Base-by-base conservation (phyloP, 2,113 vertebrate species). In the Monopterus albus region DNA sequence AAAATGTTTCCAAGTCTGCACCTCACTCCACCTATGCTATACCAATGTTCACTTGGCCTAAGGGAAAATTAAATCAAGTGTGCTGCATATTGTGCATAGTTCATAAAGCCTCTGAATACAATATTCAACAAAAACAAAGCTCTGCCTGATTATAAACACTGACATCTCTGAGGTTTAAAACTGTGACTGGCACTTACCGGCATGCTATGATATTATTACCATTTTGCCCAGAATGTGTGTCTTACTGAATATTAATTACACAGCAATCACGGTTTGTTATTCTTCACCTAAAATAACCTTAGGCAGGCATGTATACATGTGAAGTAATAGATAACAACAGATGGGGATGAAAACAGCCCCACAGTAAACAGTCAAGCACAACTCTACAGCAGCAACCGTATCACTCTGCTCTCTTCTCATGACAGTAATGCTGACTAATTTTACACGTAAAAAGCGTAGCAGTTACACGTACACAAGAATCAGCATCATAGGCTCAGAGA, bases 391-490 rank as follows among this genome's bases (percentile, higher is more conserved):
- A 23, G 31, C 18, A 38, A 21, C 12, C 18, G 2, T 12, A 13
- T 33, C 5, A 25, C 4, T 13, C 5, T 17, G 7, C 15, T 17
- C 15, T 52, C 35, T 47, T 1, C 31, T 14, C 6, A 31, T 20
- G 5, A 47, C 5, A 18, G 1, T 38, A n/a, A 57, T 15, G 7
- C 26, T 50, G 20, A 53, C 17, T 46, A 5, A 65, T 65, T 65
- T 10, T 29, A 31, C n/a, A 47, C 9, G 3, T 43, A 43, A 50
- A 63, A 18, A 35, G 5, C 4, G 50, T n/a, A 20, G 20, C 25
- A 38, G 43, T 55, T 49, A 8, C 11, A 47, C 46, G 26, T 31
- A 50, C 35, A 70, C 58, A 59, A 43, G 23, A 72, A 52, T 31
- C 47, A 55, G 67, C 35, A 58, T 51, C 56, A 43, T 5, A 29